These are phyloP conservation scores for Calonectris borealis DNA, from an alignment of 2,113 vertebrate species.

Conservation along the genomic window DNA sequence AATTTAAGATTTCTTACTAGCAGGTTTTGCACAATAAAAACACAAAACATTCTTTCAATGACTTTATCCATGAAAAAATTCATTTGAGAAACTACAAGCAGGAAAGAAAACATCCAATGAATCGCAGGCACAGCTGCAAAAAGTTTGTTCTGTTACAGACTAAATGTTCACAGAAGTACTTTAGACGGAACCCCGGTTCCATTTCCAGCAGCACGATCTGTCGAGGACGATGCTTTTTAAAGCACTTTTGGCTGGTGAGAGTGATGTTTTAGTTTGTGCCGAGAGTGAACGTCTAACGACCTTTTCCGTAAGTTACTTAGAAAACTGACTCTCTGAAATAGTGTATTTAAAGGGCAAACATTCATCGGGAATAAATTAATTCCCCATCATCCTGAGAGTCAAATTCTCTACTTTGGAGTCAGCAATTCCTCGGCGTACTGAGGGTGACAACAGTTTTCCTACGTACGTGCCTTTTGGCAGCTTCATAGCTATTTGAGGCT, in stretches of 20 bases:
- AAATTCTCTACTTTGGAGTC: not conserved
- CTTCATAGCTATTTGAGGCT: not conserved
- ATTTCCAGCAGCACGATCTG: not conserved
- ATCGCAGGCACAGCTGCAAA: not conserved
- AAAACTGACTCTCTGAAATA: not conserved
- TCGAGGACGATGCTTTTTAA: not conserved
- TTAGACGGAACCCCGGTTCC: fast-evolving
- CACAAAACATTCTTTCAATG: not conserved
- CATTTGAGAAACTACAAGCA: not conserved
- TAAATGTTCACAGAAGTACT: not conserved
- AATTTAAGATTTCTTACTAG: not conserved
- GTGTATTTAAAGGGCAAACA: not conserved
- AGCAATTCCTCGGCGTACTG: not conserved
- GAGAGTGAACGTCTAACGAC: not conserved
- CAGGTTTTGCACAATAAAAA: not conserved
- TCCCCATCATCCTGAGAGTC: not conserved
- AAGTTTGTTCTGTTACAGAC: not conserved
- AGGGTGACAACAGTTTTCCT: not conserved
- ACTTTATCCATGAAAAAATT: not conserved
- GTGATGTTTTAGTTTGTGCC: not conserved
- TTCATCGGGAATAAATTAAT: not conserved
- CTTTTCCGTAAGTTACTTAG: not conserved
- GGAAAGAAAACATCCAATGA: not conserved
- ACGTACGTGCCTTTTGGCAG: not conserved
- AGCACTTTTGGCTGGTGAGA: not conserved